Evolutionary conservation across 1,140 invertebrate species (phyloP), one percentile per base, ranked within the genome.

Genomic region (Drosophila leontia): DNA sequence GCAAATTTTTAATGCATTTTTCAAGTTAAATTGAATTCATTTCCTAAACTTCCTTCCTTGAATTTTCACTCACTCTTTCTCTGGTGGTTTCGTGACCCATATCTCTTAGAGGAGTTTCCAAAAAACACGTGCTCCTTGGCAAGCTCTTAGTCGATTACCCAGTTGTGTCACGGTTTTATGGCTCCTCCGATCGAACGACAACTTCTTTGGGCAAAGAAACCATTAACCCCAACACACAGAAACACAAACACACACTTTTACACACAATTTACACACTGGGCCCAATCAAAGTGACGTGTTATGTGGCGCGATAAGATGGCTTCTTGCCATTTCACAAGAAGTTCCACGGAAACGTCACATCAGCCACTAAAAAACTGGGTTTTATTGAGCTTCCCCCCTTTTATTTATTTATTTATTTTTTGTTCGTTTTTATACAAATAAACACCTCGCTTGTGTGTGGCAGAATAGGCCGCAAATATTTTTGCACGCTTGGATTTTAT

Each of bases 401-500:
- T 9, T 61, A n/a, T 42, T 29, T 50, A 2, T 50, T 9, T 19
- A 3, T 19, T 37, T 6, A 13, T 12, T 39, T 32, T 7, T 62
- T 13, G 7, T 29, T 47, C 6, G 15, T 19, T 57, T 39, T 34
- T 68, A 37, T 41, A 57, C 42, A 62, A 35, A 82, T 76, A 82
- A 55, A 61, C 62, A 88, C 84, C 84, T 84, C 39, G 42, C 39
- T 41, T 75, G 51, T 62, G 51, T 56, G 41, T 68, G 44, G 60
- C 81, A 81, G 55, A 84, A 68, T n/a, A 88, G 72, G 45, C 84
- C 74, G 85, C 85, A 90, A 84, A 88, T 75, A 84, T 78, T 84
- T 71, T 85, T 26, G 78, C 85, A 90, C 74, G 78, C 81, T 62
- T 65, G 48, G 57, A 55, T 71, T 78, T 75, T 80, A 50, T 60